Percentiles rank a stretch among this genome's conserved stretches.
Conservation (phyloP, 2,888 invertebrate genomes). For the Cremastinae sp. region DNA sequence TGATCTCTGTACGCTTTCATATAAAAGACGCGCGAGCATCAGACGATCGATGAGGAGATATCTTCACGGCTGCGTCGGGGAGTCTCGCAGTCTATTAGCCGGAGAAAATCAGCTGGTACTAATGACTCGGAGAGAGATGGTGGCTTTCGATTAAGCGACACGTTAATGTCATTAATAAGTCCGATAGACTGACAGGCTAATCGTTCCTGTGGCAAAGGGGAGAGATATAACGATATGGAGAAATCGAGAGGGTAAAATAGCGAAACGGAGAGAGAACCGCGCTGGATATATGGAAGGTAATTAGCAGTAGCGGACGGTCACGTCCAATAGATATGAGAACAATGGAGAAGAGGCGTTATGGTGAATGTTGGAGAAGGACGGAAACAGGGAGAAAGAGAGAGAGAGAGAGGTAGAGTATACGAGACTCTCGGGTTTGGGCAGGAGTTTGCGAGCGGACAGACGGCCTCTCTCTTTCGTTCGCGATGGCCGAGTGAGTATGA, state of each 20-base stretch:
- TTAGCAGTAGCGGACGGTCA: constrained; percentile 76
- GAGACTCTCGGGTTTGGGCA: constrained; percentile 37
- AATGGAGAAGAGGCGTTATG: constrained; percentile 70
- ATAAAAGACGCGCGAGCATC: neutral
- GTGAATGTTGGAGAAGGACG: constrained; percentile 51
- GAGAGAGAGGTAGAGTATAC: constrained; percentile 34
- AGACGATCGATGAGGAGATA: constrained; percentile 18
- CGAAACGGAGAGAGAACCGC: constrained; percentile 12
- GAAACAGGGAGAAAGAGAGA: constrained; percentile 27
- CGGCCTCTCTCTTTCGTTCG: constrained; percentile 43
- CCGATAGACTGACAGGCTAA: constrained; percentile 72
- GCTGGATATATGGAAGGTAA: constrained; percentile 70
- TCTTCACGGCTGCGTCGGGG: neutral
- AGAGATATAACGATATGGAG: constrained; percentile 19
- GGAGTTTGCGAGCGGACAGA: constrained; percentile 47
- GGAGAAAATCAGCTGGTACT: constrained; percentile 31
- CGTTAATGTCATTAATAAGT: constrained; percentile 68
- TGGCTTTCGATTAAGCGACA: constrained; percentile 57
- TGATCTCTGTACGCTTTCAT: constrained; percentile 16
- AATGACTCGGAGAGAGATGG: constrained; percentile 44
- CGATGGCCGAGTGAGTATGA: constrained; percentile 78
- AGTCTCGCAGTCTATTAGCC: constrained; percentile 13
- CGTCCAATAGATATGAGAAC: constrained; percentile 69
- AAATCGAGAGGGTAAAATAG: constrained; percentile 25
- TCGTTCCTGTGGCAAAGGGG: constrained; percentile 67